A percentile compares a stretch with the other conserved stretches of the same genome.
These are phyloP conservation scores for Polydrusus tereticollis DNA, from an alignment of 2,888 invertebrate species.

Conservation along the genomic window DNA sequence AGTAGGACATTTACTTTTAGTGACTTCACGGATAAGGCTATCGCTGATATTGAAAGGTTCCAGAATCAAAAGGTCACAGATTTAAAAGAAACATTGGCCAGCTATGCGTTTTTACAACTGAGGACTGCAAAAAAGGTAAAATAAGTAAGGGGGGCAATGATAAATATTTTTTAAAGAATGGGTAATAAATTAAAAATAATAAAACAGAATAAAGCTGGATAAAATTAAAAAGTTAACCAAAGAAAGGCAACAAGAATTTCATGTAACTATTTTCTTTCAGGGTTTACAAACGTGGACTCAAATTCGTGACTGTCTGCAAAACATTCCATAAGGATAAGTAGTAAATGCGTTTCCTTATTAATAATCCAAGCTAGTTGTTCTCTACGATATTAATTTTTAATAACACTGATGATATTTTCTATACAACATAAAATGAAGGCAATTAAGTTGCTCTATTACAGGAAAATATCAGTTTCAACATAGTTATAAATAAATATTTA, in stretches of 20 bases:
- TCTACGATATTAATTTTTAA: too few relatives aligned
- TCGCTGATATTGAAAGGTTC: conserved; percentile 78
- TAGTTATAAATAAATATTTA: too few relatives aligned
- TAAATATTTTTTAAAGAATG: not conserved
- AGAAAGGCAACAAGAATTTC: too few relatives aligned
- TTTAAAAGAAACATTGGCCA: conserved; percentile 78
- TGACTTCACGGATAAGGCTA: conserved; percentile 77
- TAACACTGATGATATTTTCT: too few relatives aligned
- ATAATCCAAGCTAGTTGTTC: too few relatives aligned
- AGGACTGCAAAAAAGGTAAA: conserved; percentile 81
- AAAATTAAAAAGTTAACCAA: too few relatives aligned
- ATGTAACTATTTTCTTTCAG: conserved; percentile 65
- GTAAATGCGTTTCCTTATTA: too few relatives aligned
- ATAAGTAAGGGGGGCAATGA: not conserved
- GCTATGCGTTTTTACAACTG: conserved; percentile 78
- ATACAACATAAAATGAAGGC: too few relatives aligned
- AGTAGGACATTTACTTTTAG: conserved; percentile 66
- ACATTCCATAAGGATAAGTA: conserved; percentile 25
- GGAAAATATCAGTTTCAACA: too few relatives aligned
- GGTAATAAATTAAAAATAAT: not conserved
- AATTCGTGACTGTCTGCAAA: conserved; percentile 79
- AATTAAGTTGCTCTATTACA: too few relatives aligned
- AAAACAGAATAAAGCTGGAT: not conserved
- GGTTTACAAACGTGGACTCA: conserved; percentile 83
- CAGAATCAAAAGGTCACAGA: conserved; percentile 81